phyloP scores from a whole-genome alignment of 92 coral and sea anemone genomes.

The Umimayanthus kanabou region DNA sequence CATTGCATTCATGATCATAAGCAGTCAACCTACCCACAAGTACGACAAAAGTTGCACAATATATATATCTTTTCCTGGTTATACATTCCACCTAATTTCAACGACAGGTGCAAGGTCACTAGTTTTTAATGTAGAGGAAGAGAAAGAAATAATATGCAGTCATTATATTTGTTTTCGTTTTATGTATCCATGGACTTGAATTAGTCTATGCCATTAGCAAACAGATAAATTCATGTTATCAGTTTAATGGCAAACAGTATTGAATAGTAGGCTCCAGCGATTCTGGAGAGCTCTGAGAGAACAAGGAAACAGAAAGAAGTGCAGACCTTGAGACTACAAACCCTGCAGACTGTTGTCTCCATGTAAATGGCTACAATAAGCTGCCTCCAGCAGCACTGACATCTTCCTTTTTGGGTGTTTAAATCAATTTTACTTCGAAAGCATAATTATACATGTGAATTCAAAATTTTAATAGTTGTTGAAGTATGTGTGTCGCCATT shows the following conservation, averaged over 20 bases:
- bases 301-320: not conserved
- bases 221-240: not conserved
- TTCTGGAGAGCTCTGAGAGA: conserved; percentile 1
- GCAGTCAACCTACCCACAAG: too few species aligned
- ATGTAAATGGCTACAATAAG: conserved; percentile 11
- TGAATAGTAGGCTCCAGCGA: not conserved
- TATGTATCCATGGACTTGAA: not conserved
- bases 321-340: conserved; percentile 28
- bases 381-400: not conserved
- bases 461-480: too few species aligned
- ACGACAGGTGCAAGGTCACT: conserved; percentile 2
- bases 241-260: not conserved
- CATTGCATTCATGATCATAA: too few species aligned
- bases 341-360: conserved; percentile 26
- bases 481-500: too few species aligned
- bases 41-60: not conserved
- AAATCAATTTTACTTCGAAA: not conserved
- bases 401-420: conserved; percentile 4
- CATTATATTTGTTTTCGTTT: not conserved
- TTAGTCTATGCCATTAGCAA: conserved; percentile 5
- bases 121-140: not conserved
- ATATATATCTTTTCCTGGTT: not conserved
- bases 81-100: not conserved
- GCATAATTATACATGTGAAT: not conserved
- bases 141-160: not conserved